phyloP scores from a whole-genome alignment of 2,797 vertebrate species.

The Emys orbicularis region DNA sequence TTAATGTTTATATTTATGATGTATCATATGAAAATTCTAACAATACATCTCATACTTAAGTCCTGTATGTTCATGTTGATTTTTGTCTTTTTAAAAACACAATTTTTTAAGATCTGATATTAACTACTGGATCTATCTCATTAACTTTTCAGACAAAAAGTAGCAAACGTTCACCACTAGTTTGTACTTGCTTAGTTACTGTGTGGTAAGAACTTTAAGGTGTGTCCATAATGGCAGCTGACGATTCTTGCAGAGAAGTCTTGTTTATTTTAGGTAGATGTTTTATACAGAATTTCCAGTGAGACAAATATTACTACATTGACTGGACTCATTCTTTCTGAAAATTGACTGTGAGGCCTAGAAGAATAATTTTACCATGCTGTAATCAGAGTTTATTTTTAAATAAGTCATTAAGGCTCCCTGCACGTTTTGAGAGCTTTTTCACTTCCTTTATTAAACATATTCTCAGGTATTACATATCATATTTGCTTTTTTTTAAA shows the following conservation, averaged over 20 bases:
- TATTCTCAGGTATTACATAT: conserved; percentile 64
- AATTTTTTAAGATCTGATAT: conserved; percentile 45
- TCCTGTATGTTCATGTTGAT: not conserved
- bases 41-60: conserved; percentile 17
- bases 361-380: conserved; percentile 58
- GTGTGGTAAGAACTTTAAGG: conserved; percentile 83
- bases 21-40: conserved; percentile 29
- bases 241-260: conserved; percentile 78
- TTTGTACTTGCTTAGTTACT: conserved; percentile 83
- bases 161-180: conserved; percentile 72
- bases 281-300: conserved; percentile 78
- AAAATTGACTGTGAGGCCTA: conserved; percentile 45
- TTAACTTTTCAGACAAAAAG: conserved; percentile 79
- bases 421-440: conserved; percentile 72
- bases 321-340: conserved; percentile 67
- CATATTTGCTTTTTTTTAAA: conserved; percentile 38
- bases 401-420: conserved; percentile 68
- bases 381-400: conserved; percentile 53
- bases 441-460: conserved; percentile 75
- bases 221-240: conserved; percentile 83
- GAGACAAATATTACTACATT: conserved; percentile 66
- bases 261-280: conserved; percentile 80
- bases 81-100: conserved; percentile 13
- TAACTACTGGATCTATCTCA: conserved; percentile 69
- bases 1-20: conserved; percentile 53